Base-by-base conservation (phyloP, 2,888 invertebrate species). In the Cephus rjabovi region DNA sequence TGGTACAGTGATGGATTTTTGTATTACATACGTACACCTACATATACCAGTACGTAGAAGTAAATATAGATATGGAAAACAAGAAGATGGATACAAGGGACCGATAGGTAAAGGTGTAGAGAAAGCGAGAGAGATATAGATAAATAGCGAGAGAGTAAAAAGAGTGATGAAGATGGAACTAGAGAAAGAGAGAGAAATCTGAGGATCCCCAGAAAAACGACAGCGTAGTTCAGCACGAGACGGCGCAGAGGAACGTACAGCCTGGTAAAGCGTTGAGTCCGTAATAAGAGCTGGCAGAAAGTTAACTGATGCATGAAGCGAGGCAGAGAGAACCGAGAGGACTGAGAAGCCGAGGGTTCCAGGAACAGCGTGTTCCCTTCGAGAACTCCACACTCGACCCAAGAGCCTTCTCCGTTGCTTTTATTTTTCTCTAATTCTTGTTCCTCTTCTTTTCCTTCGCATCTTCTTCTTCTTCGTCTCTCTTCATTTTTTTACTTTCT, bases 251-350 rank as follows among this genome's bases (percentile, higher is more conserved):
- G n/a, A 56, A 30, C 23, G 3, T 6, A 15, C 40, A 81, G 79
- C 77, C 80, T 79, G 80, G 84, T 78, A 83, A 86, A 86, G 83
- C 86, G 87, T 83, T 83, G 82, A 80, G 80, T 81, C 81, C 81
- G 84, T 86, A 87, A 87, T 85, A 87, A 86, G 86, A 86, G 84
- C 81, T 84, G 85, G 87, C 87, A 84, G 87, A 87, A 86, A 89
- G 87, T 89, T 87, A 88, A 87, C 86, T 86, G 88, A 89, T 88
- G 85, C 86, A 81, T 87, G 86, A 89, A 87, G 84, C 80, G 81
- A 82, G 76, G 82, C 79, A 82, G 82, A 79, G 81, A 82, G 84
- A 81, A 78, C 84, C 81, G 79, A 77, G 79, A 79, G 84, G 81
- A 77, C 84, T 81, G 79, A 77, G 79, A 79, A 74, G 82, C 77